phyloP scores from a whole-genome alignment of 92 coral and sea anemone genomes.

The Phenganax stokvisi region DNA sequence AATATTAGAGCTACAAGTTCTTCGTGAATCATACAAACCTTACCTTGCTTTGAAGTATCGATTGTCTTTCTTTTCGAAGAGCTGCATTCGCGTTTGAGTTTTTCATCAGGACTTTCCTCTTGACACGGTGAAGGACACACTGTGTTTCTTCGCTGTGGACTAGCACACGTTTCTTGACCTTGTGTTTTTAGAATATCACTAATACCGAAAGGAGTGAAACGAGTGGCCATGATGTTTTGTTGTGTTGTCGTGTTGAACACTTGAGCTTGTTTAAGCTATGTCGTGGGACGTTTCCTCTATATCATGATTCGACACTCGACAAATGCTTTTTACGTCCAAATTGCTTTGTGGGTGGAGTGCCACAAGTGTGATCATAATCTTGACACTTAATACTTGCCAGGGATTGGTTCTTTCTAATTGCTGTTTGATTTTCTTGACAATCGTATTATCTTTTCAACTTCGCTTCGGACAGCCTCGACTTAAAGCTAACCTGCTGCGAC shows the following conservation, averaged over 20 bases:
- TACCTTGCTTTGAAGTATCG: background rate
- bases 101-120: background rate
- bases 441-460: constrained; percentile 36
- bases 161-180: constrained; percentile 2
- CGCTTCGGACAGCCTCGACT: background rate
- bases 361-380: constrained; percentile 36
- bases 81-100: no score
- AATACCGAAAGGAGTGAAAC: constrained; percentile 31
- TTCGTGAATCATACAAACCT: background rate
- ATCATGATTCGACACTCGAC: constrained; percentile 21
- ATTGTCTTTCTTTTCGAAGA: background rate
- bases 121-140: background rate
- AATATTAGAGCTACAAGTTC: no score
- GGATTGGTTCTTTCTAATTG: constrained; percentile 36
- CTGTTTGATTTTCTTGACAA: constrained; percentile 41
- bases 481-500: constrained; percentile 11
- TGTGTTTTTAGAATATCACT: constrained; percentile 30
- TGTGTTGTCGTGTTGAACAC: constrained; percentile 12
- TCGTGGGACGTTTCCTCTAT: constrained; percentile 20
- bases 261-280: background rate
- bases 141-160: background rate
- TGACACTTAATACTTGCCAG: constrained; percentile 28
- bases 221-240: constrained; percentile 16
- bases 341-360: constrained; percentile 40
- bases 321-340: constrained; percentile 30